Evolutionary conservation across 1,140 invertebrate species (phyloP), one percentile per base, ranked within the genome.

Genomic region (Lepidostoma basale): DNA sequence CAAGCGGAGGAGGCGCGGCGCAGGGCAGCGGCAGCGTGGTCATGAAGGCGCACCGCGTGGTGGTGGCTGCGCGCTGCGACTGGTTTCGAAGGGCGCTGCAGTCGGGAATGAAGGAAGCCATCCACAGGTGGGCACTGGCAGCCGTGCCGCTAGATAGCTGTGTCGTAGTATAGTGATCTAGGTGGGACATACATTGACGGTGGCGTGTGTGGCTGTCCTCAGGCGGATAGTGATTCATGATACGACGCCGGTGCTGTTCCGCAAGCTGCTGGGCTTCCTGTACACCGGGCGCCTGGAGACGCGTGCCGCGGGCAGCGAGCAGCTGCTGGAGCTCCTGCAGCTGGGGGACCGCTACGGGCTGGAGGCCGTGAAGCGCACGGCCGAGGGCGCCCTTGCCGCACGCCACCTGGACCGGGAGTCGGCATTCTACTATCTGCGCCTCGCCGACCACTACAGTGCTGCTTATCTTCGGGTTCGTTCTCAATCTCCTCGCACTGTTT

Each of bases 91-190:
- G 87, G 56, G 88, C 88, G 10, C 76, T 89, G 8, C 80, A 88
- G 6, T 88, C 86, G 72, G 88, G 88, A 42, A 89, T 89, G 88
- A 80, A 84, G 73, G 88, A 89, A 80, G 86, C 87, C 4, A 89
- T 89, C 68, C 82, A 88, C 74, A 87, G 85, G 87, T 87, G 76
- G 77, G 76, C 8, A 28, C 9, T n/a, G n/a, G n/a, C 12, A 59
- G n/a, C n/a, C n/a, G n/a, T 54, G n/a, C n/a, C n/a, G n/a, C n/a
- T n/a, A n/a, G n/a, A n/a, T n/a, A n/a, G n/a, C 8, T 14, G 14
- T 36, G n/a, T n/a, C n/a, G 6, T 36, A 36, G n/a, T n/a, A n/a
- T n/a, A n/a, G n/a, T n/a, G n/a, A n/a, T n/a, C 30, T 12, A 33
- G 12, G 12, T 6, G 12, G 12, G 30, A 33, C 6, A 33, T 33